A percentile compares a stretch with the other conserved stretches of the same genome.
Evolutionary conservation across 2,888 invertebrate species (phyloP).

Genomic region (Lacanobia oleracea): DNA sequence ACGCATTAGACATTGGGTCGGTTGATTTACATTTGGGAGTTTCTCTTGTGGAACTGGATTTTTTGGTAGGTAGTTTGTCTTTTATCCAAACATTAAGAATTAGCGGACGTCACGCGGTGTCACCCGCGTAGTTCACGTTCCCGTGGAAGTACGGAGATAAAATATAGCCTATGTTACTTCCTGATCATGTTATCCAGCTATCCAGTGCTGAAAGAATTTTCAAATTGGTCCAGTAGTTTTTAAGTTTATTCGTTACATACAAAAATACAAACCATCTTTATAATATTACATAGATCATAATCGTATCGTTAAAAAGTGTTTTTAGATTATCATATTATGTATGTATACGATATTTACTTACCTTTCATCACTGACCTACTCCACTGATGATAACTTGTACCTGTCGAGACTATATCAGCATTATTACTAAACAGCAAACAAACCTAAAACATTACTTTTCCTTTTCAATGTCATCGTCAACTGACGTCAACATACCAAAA

Average conservation of each 20-base stretch:
- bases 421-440: constrained; percentile 26
- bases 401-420: neutral
- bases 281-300: neutral
- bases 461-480: constrained; percentile 33
- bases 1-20: constrained; percentile 68
- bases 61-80: no score
- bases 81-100: no score
- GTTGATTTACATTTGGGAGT: constrained; percentile 69
- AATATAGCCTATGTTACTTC: no score
- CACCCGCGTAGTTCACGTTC: no score
- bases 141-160: no score
- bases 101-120: no score
- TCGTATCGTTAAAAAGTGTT: neutral
- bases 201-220: no score
- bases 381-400: neutral
- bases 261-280: no score
- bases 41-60: constrained; percentile 37
- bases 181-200: no score
- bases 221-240: no score
- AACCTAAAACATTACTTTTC: constrained; percentile 32
- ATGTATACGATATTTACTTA: neutral
- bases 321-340: neutral
- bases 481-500: constrained; percentile 40
- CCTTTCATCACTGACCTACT: constrained; percentile 16
- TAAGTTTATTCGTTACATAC: no score